Base-by-base conservation (phyloP, 2,113 vertebrate species). In the rabbit (Oryctolagus cuniculus) region DNA sequence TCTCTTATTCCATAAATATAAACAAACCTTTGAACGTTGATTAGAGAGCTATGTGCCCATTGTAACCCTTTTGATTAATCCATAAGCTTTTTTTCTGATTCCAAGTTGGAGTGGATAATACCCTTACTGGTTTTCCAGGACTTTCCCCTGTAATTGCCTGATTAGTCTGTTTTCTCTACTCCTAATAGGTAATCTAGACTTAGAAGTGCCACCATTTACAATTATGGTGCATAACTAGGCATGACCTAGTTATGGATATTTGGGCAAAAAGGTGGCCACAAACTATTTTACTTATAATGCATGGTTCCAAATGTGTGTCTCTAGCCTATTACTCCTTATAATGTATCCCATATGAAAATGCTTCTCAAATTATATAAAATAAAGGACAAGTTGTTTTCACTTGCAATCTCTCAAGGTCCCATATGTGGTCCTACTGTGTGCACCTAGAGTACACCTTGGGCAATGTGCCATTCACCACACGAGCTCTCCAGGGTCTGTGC, bases 1-100 rank as follows among this genome's bases (percentile, higher is more conserved):
- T 90, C 82, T 86, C 34, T 80, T 75, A 67, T 81, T 87, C 63
- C 90, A 19, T 69, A 77, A 63, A 78, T 63, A 61, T 17, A 88
- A 87, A 85, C 51, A 63, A 74, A 58, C 1, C 24, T 25, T 73
- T 51, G 49, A 58, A 70, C 19, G 17, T 16, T 66, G 84, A n/a
- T 87, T 38, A 67, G 19, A 38, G 51, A 89, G 61, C 38, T 49
- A 19, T 21, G n/a, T 49, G 17, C 31, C 55, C 25, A 64, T 77
- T 66, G 72, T 22, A 89, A 36, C 49, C 4, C 25, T 58, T 78
- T 66, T 31, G 15, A 66, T 69, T 38, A 51, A 70, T 94, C 19
- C 19, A 1, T 34, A 55, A 25, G 66, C 27, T 61, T 82, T 80
- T 61, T 25, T 78, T 69, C 34, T 78, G 34, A 29, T 49, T 85